Evolutionary conservation across 2,888 invertebrate genomes (phyloP), one percentile per base, ranked within the genome.

Genomic region (Drosophila pullipes): DNA sequence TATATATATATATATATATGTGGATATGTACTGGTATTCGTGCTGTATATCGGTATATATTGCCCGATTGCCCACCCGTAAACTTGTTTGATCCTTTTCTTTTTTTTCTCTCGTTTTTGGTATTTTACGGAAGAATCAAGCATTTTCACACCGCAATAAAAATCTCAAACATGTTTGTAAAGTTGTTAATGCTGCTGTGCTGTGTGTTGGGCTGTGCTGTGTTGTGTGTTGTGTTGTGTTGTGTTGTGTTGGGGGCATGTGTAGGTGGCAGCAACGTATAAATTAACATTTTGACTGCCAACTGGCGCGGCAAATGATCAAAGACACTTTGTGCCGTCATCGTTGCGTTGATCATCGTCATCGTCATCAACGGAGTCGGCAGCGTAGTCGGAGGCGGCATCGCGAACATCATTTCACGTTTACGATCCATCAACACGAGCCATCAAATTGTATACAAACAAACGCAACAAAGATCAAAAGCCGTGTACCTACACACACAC

Each of bases 401-500:
- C 69, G 87, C 68, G 79, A 85, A 90, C 90, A 85, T 86, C 89
- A 90, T 86, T 90, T 82, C 85, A 78, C 85, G 87, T 88, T 91
- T 91, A 87, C 89, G 90, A 92, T 93, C 93, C 92, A 93, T 93
- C 92, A 93, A 92, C 92, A 92, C 93, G 92, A 90, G 89, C 92
- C 92, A 93, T 93, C 93, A 93, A 92, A 91, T 91, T 93, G 93
- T 93, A 92, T 93, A 93, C 93, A 93, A 93, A 93, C 92, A 93
- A 88, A 93, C 89, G 83, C 85, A 85, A 69, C 90, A 87, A 90
- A 93, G 92, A 93, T 93, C 92, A 93, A 93, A 93, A 92, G 91
- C 81, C 76, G 39, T 76, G 78, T 80, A 74, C 78, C 85, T 74
- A 70, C 80, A 70, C 74, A 73, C 67, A 61, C 50, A 52, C 53